These are phyloP conservation scores for Gorsachius goisagi DNA, from an alignment of 2,113 vertebrate species.

Conservation along the genomic window DNA sequence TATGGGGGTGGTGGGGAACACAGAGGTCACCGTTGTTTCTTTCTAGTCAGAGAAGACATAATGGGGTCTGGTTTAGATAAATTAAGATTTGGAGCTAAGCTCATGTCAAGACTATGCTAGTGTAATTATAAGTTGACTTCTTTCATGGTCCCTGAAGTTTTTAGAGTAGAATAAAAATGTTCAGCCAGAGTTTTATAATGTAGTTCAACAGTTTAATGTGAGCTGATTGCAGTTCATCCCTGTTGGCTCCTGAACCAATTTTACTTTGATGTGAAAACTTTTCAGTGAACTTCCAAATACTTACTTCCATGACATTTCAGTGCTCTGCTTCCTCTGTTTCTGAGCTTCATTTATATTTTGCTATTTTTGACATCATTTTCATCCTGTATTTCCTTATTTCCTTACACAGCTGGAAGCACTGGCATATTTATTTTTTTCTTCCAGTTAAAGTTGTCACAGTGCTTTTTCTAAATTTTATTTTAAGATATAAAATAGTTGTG, in stretches of 20 bases:
- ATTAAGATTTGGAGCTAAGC: conserved; percentile 42
- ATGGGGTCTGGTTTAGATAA: conserved; percentile 56
- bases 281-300: neutral
- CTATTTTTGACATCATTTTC: neutral
- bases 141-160: conserved; percentile 28
- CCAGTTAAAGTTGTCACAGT: neutral
- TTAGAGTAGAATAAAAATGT: conserved; percentile 36
- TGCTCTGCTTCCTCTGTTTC: neutral
- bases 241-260: neutral
- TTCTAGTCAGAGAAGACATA: conserved; percentile 46
- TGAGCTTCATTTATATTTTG: conserved; percentile 11
- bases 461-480: neutral
- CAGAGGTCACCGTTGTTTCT: conserved; percentile 49
- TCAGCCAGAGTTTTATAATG: conserved; percentile 15
- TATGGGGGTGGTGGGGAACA: conserved; percentile 50
- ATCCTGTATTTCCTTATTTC: neutral
- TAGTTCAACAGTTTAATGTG: neutral
- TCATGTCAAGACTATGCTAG: conserved; percentile 1
- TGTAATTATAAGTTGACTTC: conserved; percentile 45
- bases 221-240: neutral
- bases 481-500: neutral
- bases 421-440: neutral
- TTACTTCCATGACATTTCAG: neutral
- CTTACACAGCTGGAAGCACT: neutral
- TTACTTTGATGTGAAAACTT: neutral